phyloP scores from a whole-genome alignment of 2,113 vertebrate genomes.

The Panthera leo region DNA sequence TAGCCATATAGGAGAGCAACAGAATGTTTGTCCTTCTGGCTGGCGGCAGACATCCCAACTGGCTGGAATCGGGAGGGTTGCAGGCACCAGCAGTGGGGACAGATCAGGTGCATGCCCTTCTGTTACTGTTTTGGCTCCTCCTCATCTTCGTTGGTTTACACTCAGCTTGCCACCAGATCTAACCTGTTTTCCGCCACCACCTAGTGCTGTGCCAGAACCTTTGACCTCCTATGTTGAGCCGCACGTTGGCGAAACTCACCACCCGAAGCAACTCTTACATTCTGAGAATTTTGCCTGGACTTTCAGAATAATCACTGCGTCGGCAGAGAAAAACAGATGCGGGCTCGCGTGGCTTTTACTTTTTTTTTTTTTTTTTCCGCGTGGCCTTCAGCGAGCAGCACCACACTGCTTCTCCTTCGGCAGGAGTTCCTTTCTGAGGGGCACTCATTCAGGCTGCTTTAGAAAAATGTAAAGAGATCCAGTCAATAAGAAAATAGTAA shows the following conservation, averaged over 20 bases:
- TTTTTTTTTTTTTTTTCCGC: too few species aligned
- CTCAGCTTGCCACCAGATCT: constrained; percentile 14
- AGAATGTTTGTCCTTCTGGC: neutral
- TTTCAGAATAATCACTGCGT: constrained; percentile 16
- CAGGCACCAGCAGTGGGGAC: neutral
- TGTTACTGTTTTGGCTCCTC: constrained; percentile 28
- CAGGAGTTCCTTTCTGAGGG: neutral
- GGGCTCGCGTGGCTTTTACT: neutral
- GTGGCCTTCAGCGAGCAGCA: neutral
- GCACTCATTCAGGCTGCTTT: neutral
- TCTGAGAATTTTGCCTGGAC: neutral
- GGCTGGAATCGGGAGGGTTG: neutral
- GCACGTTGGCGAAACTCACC: neutral
- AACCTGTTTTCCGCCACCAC: constrained; percentile 40
- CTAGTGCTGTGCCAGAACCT: constrained; percentile 29
- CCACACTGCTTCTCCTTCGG: neutral
- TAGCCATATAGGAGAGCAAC: neutral
- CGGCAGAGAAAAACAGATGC: neutral
- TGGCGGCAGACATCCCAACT: neutral
- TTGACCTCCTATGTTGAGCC: neutral
- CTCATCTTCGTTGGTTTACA: constrained; percentile 2
- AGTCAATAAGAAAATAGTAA: neutral
- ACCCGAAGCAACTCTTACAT: constrained; percentile 11
- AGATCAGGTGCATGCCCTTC: neutral
- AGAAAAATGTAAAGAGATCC: neutral